Conservation (phyloP, 2,797 vertebrate genomes). For the Atherinosoma microstoma region DNA sequence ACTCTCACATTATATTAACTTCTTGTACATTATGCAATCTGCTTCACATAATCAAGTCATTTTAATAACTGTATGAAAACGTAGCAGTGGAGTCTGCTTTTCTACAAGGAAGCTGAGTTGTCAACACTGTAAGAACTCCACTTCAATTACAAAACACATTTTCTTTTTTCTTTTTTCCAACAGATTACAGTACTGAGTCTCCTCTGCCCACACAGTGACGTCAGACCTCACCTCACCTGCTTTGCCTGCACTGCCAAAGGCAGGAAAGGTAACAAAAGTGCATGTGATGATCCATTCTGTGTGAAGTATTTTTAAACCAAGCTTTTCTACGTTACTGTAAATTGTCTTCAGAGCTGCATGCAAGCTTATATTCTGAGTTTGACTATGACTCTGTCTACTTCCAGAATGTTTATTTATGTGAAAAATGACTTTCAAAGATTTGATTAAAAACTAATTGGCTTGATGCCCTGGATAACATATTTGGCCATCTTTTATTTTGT, state of each 20-base stretch:
- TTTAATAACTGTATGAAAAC: neutral
- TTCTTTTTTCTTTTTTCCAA: slow-evolving; percentile 22
- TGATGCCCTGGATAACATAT: slow-evolving; percentile 22
- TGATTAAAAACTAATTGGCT: slow-evolving; percentile 29
- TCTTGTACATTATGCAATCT: neutral
- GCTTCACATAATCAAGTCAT: neutral
- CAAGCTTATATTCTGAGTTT: neutral
- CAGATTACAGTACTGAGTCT: slow-evolving; percentile 35
- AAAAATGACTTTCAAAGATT: slow-evolving; percentile 7
- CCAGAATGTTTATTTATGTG: neutral
- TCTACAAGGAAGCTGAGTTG: neutral
- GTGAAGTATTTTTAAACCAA: neutral
- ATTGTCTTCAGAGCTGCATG: neutral
- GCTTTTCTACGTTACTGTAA: neutral
- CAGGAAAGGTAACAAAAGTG: slow-evolving; percentile 37
- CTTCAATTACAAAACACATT: slow-evolving; percentile 10
- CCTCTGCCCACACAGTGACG: slow-evolving; percentile 21
- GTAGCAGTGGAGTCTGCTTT: neutral
- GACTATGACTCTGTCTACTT: neutral
- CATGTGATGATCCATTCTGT: neutral
- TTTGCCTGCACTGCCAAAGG: slow-evolving; percentile 43
- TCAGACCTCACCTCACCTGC: slow-evolving; percentile 26
- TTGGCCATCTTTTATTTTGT: neutral
- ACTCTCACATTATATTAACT: neutral
- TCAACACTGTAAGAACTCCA: slow-evolving; percentile 1